Evolutionary conservation across 2,113 vertebrate species (phyloP).

Genomic region (Chrysemys picta): DNA sequence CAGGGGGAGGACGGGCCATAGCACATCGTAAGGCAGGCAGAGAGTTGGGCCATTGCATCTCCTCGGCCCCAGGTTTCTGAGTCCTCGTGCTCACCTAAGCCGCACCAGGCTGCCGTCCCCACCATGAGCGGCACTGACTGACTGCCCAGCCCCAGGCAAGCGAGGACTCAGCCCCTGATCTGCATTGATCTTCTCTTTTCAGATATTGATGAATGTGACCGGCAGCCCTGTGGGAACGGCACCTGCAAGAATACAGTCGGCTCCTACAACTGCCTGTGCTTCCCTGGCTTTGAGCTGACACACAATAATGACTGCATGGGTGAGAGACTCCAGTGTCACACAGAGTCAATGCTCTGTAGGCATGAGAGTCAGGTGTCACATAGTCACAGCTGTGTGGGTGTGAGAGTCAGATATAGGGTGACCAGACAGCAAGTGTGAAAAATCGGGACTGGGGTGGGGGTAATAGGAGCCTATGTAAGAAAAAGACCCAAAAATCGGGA

Average conservation of each 20-base stretch:
- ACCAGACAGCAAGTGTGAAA: too few relatives aligned
- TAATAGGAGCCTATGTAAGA: too few relatives aligned
- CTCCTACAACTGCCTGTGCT: slow-evolving; percentile 96
- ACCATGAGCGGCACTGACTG: neutral
- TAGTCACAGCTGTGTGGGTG: neutral
- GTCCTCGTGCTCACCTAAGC: neutral
- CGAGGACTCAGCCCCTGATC: neutral
- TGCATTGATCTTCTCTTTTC: neutral
- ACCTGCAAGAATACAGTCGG: slow-evolving; percentile 94
- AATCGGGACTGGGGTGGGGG: too few relatives aligned
- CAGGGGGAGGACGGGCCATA: neutral
- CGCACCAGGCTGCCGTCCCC: neutral
- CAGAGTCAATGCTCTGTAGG: accelerated
- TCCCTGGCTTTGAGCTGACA: slow-evolving; percentile 90
- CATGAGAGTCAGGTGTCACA: neutral
- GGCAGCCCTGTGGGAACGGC: slow-evolving; percentile 91
- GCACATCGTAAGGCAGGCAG: neutral
- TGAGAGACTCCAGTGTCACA: slow-evolving; percentile 51
- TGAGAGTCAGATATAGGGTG: neutral
- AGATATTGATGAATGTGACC: slow-evolving; percentile 94
- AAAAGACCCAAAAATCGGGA: too few relatives aligned
- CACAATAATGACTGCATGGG: slow-evolving; percentile 94
- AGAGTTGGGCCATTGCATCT: neutral
- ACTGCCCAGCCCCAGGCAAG: accelerated
- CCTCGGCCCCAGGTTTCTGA: neutral